Conservation (phyloP, 1,140 invertebrate species). For the Drosophila eugracilis region DNA sequence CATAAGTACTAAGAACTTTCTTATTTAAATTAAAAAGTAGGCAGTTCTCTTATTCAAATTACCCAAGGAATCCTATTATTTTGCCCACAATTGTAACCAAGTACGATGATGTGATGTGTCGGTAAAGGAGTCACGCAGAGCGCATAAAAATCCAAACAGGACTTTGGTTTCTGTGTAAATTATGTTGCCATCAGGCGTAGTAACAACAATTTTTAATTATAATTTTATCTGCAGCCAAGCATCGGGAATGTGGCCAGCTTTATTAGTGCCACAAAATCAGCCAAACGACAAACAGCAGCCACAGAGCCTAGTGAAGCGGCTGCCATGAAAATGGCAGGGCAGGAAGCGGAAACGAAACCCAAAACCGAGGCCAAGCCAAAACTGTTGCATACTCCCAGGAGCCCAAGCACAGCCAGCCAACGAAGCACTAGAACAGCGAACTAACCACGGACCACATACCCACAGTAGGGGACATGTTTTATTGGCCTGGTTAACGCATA, state of each 20-base stretch:
- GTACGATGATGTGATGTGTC: slow-evolving; percentile 53
- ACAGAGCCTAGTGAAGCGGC: slow-evolving; percentile 16
- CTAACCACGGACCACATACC: slow-evolving; percentile 28
- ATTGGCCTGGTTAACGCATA: slow-evolving; percentile 61
- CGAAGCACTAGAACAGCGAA: slow-evolving; percentile 5
- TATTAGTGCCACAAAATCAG: slow-evolving; percentile 63
- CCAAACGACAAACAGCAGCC: slow-evolving; percentile 32
- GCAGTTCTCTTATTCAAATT: background rate
- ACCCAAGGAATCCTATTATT: background rate
- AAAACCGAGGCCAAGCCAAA: slow-evolving; percentile 25
- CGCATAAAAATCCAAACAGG: slow-evolving; percentile 73
- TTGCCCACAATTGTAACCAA: slow-evolving; percentile 14
- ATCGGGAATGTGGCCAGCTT: slow-evolving; percentile 50
- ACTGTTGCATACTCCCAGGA: slow-evolving; percentile 52
- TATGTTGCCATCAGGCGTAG: slow-evolving; percentile 40
- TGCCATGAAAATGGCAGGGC: too few species aligned
- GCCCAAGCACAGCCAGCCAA: slow-evolving; percentile 5
- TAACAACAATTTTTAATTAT: slow-evolving; percentile 75
- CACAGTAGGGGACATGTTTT: slow-evolving; percentile 59
- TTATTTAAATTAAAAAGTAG: background rate
- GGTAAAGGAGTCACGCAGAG: slow-evolving; percentile 65
- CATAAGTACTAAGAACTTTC: too few species aligned
- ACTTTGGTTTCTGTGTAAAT: slow-evolving; percentile 63
- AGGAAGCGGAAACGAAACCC: slow-evolving; percentile 32
- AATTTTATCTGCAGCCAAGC: slow-evolving; percentile 71